Evolutionary conservation across 23 tunicate genomes (phyloP), one percentile per base, ranked within the genome.

Genomic region (Trididemnum miniatum): DNA sequence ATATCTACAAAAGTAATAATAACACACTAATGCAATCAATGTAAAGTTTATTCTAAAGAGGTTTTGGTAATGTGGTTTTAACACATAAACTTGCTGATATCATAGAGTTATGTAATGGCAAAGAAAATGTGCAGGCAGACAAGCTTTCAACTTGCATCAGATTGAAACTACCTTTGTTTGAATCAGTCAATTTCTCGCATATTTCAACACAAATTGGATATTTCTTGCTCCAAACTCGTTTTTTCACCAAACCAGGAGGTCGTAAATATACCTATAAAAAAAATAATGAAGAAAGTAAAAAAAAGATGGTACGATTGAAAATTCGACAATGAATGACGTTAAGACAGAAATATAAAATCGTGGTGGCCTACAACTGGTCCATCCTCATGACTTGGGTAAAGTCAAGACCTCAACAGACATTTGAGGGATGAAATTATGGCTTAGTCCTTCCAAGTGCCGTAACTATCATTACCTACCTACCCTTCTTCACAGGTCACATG

Each of bases 151-250:
- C 15, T 44, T 15, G 15, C 54, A 9, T 44, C 54, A 44, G 54
- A 7, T 44, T 44, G 54, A 44, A 44, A 44, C 12, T 7, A 44
- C 67, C 67, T 62, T 25, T 62, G 20, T 62, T 25, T 27, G 75
- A 34, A 12, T 74, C 80, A 59, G 30, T 2, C 60, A 29, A 2
- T 29, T 77, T 77, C n/a, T 77, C 40, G 25, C 26, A 5, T 2
- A 92, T 72, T 78, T 92, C 92, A 34, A 92, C 84, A 66, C 93
- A 88, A 22, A 93, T 80, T 33, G 98, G 98, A 75, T 93, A 93
- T 59, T 93, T 93, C 63, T 93, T 93, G 79, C 98, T 93, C 98
- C 98, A 93, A 40, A 93, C 93, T 27, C 98, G 50, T 71, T 93
- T 93, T 35, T 88, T 88, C 0, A 93, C 98, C 71, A 93, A 71